Percentiles rank a stretch among this genome's conserved stretches.
Evolutionary conservation across 2,888 invertebrate genomes (phyloP).

Genomic region (Synanthedon formicaeformis): DNA sequence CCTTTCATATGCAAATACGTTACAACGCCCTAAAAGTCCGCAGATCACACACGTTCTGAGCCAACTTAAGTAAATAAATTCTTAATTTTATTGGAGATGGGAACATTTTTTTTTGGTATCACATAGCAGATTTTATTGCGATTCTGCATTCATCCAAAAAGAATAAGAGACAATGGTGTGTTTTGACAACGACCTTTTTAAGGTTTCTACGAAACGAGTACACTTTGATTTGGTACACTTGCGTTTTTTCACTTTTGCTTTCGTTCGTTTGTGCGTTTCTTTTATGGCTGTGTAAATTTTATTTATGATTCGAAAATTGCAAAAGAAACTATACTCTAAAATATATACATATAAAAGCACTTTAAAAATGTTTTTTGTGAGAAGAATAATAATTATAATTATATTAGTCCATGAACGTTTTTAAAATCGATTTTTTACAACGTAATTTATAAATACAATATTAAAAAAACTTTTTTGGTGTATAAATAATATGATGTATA

Average conservation of each 20-base stretch:
- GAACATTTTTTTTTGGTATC: not conserved
- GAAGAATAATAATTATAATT: too few species aligned
- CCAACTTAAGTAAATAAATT: slow-evolving; percentile 36
- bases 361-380: too few species aligned
- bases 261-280: not conserved
- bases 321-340: too few species aligned
- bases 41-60: slow-evolving; percentile 38
- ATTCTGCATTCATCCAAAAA: not conserved
- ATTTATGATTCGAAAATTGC: too few species aligned
- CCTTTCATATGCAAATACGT: slow-evolving; percentile 64
- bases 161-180: not conserved
- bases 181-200: slow-evolving; percentile 1
- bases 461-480: too few species aligned
- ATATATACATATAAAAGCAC: too few species aligned
- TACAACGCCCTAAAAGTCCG: slow-evolving; percentile 45
- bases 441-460: too few species aligned
- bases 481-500: too few species aligned
- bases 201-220: not conserved
- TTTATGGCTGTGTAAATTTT: too few species aligned
- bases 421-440: too few species aligned
- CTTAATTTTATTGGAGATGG: not conserved
- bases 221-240: not conserved
- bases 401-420: too few species aligned
- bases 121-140: not conserved
- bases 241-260: slow-evolving; percentile 9